A percentile compares a stretch with the other conserved stretches of the same genome.
Evolutionary conservation across 2,888 invertebrate genomes (phyloP).

Genomic region (Neoaliturus tenellus): DNA sequence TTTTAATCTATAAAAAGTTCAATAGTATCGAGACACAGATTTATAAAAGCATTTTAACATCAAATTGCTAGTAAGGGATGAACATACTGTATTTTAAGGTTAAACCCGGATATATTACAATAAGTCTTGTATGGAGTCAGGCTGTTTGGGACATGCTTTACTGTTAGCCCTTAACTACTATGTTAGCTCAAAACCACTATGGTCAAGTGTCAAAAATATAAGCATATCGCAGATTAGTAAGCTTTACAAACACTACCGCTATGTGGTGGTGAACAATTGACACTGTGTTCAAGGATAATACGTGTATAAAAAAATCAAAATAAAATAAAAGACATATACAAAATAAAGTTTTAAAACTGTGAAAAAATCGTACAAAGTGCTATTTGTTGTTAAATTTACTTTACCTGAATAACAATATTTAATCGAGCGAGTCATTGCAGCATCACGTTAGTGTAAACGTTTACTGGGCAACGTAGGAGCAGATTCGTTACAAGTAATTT

Average conservation of each 20-base stretch:
- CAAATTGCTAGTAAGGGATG: neutral
- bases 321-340: slow-evolving; percentile 1
- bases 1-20: too few species aligned
- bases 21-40: too few species aligned
- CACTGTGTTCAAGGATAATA: neutral
- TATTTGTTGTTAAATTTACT: neutral
- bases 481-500: neutral
- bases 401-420: neutral
- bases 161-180: neutral
- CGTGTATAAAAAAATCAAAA: neutral
- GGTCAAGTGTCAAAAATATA: neutral
- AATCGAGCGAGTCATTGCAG: slow-evolving; percentile 28
- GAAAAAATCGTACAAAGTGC: neutral
- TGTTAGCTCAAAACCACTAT: neutral
- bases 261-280: slow-evolving; percentile 48
- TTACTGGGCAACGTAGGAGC: neutral
- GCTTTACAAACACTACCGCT: slow-evolving; percentile 31
- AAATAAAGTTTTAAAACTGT: neutral
- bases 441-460: too few species aligned
- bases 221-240: neutral
- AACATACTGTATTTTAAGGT: neutral
- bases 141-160: neutral
- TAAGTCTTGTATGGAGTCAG: neutral
- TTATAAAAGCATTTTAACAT: too few species aligned
- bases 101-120: neutral